These are phyloP conservation scores for Dusona sp. DNA, from an alignment of 2,888 invertebrate species.

Conservation along the genomic window DNA sequence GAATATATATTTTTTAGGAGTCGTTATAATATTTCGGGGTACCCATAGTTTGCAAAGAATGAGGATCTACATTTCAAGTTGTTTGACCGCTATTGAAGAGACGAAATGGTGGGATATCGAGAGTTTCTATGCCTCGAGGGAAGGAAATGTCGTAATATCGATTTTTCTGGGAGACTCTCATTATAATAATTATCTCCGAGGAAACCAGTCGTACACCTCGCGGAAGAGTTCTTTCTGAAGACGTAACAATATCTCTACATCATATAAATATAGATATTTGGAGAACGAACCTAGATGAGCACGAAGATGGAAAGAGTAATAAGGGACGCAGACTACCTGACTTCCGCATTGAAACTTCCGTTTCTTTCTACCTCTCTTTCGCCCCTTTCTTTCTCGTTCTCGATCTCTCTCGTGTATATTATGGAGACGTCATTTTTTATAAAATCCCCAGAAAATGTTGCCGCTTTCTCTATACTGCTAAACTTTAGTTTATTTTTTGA, in stretches of 20 bases:
- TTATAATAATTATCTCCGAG: slow-evolving; percentile 62
- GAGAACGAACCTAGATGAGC: neutral
- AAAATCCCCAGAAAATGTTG: slow-evolving; percentile 14
- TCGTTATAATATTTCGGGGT: slow-evolving; percentile 25
- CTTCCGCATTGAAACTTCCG: slow-evolving; percentile 58
- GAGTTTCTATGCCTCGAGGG: slow-evolving; percentile 29
- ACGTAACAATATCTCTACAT: neutral
- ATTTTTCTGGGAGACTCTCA: slow-evolving; percentile 57
- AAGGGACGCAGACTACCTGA: slow-evolving; percentile 37
- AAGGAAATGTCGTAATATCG: slow-evolving; percentile 62
- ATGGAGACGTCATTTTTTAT: neutral
- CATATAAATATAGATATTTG: slow-evolving; percentile 18
- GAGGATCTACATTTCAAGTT: slow-evolving; percentile 34
- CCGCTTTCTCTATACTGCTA: neutral
- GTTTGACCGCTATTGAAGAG: slow-evolving; percentile 22
- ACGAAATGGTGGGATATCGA: neutral
- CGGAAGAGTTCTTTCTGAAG: slow-evolving; percentile 44
- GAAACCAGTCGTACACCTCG: slow-evolving; percentile 44
- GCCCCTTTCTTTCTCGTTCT: neutral
- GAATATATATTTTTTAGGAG: neutral
- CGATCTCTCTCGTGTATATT: neutral
- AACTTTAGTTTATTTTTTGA: neutral
- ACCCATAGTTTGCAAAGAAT: slow-evolving; percentile 14
- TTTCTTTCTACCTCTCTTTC: slow-evolving; percentile 10
- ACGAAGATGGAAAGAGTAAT: slow-evolving; percentile 40